A percentile compares a stretch with the other conserved stretches of the same genome.
Conservation (phyloP, 2,888 invertebrate genomes). For the Oasisia sp. region DNA sequence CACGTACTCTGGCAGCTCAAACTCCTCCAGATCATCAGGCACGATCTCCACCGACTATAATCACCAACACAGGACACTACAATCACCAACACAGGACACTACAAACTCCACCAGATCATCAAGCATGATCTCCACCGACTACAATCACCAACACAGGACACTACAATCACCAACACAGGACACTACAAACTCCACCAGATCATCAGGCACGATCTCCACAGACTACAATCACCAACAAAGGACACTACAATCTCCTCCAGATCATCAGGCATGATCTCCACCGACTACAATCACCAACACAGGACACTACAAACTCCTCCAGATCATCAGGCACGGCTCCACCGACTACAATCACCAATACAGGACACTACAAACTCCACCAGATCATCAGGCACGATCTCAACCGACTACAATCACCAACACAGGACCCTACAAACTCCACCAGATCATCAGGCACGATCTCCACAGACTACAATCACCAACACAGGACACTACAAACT, state of each 20-base stretch:
- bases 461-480: conserved; percentile 73
- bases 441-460: conserved; percentile 83
- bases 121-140: conserved; percentile 83
- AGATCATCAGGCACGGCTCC: conserved; percentile 82
- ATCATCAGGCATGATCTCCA: conserved; percentile 85
- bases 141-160: conserved; percentile 37
- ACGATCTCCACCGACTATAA: conserved; percentile 79
- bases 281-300: conserved; percentile 66
- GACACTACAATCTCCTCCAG: conserved; percentile 78
- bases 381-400: conserved; percentile 82
- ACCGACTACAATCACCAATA: conserved; percentile 68
- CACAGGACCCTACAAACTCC: conserved; percentile 75
- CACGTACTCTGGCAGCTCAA: conserved; percentile 87
- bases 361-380: conserved; percentile 78
- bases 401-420: conserved; percentile 71
- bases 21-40: conserved; percentile 86
- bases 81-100: conserved; percentile 37
- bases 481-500: conserved; percentile 71
- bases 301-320: not conserved
- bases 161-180: conserved; percentile 22
- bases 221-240: conserved; percentile 65
- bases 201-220: conserved; percentile 85
- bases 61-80: conserved; percentile 52
- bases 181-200: conserved; percentile 76
- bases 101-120: conserved; percentile 84